phyloP scores from a whole-genome alignment of 2,888 invertebrate species.

The Tanypteryx hageni region DNA sequence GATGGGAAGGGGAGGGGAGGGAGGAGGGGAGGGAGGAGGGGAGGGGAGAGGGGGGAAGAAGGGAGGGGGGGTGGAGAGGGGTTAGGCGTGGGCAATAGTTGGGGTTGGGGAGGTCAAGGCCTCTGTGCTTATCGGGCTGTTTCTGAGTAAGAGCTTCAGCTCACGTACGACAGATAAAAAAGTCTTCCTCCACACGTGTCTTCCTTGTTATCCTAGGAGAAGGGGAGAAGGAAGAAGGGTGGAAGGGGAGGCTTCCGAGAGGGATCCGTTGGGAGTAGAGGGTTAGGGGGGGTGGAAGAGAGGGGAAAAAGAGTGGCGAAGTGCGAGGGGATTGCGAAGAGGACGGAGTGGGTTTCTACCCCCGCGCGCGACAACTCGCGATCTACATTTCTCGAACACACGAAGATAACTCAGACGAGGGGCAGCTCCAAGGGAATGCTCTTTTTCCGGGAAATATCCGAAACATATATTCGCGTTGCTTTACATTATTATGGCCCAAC shows the following conservation, averaged over 20 bases:
- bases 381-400: too few relatives aligned
- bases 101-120: slow-evolving; percentile 48
- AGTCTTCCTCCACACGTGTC: slow-evolving; percentile 61
- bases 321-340: too few relatives aligned
- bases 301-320: not conserved
- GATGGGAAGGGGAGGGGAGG: slow-evolving; percentile 30
- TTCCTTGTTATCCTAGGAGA: slow-evolving; percentile 17
- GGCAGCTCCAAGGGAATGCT: too few relatives aligned
- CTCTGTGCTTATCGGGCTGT: slow-evolving; percentile 55
- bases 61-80: not conserved
- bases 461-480: too few relatives aligned
- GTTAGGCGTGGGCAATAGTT: slow-evolving; percentile 8
- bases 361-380: too few relatives aligned
- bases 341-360: too few relatives aligned
- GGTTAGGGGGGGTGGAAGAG: not conserved
- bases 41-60: slow-evolving; percentile 9
- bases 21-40: slow-evolving; percentile 15
- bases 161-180: slow-evolving; percentile 56
- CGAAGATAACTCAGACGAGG: too few relatives aligned
- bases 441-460: too few relatives aligned
- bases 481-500: too few relatives aligned
- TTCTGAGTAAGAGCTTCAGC: slow-evolving; percentile 54
- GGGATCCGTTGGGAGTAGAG: not conserved
- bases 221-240: slow-evolving; percentile 12
- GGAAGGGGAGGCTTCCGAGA: slow-evolving; percentile 37